A percentile compares a stretch with the other conserved stretches of the same genome.
phyloP scores from a whole-genome alignment of 2,113 vertebrate species.

The Laterallus jamaicensis region DNA sequence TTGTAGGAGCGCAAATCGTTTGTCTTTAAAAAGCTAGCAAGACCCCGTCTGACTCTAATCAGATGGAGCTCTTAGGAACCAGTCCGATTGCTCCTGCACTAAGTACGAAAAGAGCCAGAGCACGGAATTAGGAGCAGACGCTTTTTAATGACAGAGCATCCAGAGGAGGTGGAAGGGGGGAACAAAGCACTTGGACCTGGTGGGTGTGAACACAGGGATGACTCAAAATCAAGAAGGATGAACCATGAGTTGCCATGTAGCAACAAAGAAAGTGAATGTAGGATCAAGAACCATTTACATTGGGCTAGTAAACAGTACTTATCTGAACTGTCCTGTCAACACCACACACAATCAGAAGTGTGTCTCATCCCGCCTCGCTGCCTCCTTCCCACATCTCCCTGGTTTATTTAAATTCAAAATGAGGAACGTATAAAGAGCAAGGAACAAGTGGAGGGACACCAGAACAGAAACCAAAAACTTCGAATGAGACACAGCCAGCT shows the following conservation, averaged over 20 bases:
- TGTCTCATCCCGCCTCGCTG: not conserved
- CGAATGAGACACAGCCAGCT: not conserved
- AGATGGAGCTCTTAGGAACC: not conserved
- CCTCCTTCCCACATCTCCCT: not conserved
- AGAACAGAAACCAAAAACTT: not conserved
- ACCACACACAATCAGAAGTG: not conserved
- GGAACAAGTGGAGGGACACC: not conserved
- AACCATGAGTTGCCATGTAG: fast-evolving
- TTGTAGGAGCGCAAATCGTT: not conserved
- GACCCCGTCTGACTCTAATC: not conserved
- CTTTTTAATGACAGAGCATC: not conserved
- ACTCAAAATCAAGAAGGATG: not conserved
- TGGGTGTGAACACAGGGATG: not conserved
- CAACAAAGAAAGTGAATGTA: not conserved
- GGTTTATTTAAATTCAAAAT: not conserved
- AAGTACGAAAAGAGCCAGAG: not conserved
- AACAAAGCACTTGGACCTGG: not conserved
- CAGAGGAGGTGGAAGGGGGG: not conserved
- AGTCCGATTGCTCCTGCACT: fast-evolving
- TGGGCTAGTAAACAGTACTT: not conserved
- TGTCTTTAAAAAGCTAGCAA: not conserved
- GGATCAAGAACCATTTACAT: not conserved
- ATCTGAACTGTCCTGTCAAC: not conserved
- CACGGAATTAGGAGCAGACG: not conserved
- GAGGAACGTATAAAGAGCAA: not conserved